Conservation (phyloP, 2,113 vertebrate genomes). For the Psilopogon haemacephalus region DNA sequence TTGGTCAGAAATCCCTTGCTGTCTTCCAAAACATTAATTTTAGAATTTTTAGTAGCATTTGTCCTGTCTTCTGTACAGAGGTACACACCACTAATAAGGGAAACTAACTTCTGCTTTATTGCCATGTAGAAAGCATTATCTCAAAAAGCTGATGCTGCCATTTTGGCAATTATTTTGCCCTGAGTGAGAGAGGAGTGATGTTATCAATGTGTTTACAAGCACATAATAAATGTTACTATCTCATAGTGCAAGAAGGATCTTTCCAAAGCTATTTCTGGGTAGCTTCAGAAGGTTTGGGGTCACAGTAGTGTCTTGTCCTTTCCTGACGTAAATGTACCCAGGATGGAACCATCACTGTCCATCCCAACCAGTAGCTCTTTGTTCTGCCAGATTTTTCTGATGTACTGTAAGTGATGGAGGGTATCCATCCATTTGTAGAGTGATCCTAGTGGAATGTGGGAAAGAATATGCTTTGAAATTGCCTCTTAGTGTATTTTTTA, state of each 20-base stretch:
- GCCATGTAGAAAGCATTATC: background rate
- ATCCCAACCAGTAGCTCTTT: background rate
- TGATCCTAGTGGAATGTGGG: background rate
- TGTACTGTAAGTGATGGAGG: background rate
- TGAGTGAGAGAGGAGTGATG: background rate
- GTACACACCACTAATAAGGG: accelerated
- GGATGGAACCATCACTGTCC: background rate
- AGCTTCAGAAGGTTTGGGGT: background rate
- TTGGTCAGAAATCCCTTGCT: background rate
- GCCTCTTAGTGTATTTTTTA: background rate
- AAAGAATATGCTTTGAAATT: background rate
- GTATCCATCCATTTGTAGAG: background rate
- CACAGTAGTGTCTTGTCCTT: background rate
- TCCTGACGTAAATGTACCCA: background rate
- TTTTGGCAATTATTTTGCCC: background rate
- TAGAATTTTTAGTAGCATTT: background rate
- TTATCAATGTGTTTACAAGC: background rate
- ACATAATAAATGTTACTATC: background rate
- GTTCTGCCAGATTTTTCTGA: background rate
- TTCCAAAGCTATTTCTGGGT: background rate
- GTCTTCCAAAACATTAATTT: background rate
- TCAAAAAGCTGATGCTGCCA: background rate
- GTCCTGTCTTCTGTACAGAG: background rate
- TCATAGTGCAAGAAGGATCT: background rate
- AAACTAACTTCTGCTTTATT: background rate